A percentile compares a stretch with the other conserved stretches of the same genome.
Evolutionary conservation across 2,888 invertebrate genomes (phyloP).

Genomic region (Teleogryllus oceanicus): DNA sequence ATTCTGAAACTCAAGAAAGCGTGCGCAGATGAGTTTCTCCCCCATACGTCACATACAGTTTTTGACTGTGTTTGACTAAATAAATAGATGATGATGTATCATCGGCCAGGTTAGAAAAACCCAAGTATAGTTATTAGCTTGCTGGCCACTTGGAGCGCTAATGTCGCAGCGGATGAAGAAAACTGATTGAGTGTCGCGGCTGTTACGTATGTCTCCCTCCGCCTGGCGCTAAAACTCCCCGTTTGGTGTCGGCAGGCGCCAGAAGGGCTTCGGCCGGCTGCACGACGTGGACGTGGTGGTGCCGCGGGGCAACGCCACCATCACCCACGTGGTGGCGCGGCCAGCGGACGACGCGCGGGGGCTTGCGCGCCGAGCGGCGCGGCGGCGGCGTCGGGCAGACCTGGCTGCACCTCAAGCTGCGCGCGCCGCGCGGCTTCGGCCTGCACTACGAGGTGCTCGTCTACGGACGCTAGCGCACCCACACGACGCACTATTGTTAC

Average conservation of each 20-base stretch:
- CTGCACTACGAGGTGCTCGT: neutral
- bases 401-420: neutral
- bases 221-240: too few species aligned
- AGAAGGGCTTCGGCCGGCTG: neutral
- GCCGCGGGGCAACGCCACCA: neutral
- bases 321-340: neutral
- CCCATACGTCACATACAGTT: too few species aligned
- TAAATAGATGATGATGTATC: too few species aligned
- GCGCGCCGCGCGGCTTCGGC: conserved; percentile 3
- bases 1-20: too few species aligned
- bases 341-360: neutral
- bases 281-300: conserved; percentile 6
- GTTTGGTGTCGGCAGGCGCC: neutral
- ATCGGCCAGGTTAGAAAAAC: too few species aligned
- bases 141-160: too few species aligned
- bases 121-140: too few species aligned
- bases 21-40: too few species aligned
- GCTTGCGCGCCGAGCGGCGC: conserved; percentile 5
- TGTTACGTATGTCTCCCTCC: too few species aligned
- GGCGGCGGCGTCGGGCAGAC: neutral
- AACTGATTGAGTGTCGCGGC: too few species aligned
- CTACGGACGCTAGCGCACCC: neutral
- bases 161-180: too few species aligned
- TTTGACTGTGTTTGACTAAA: too few species aligned
- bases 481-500: neutral